Percentiles rank a stretch among this genome's conserved stretches.
Evolutionary conservation across 2,888 invertebrate genomes (phyloP).

Genomic region (Fragum fragum): DNA sequence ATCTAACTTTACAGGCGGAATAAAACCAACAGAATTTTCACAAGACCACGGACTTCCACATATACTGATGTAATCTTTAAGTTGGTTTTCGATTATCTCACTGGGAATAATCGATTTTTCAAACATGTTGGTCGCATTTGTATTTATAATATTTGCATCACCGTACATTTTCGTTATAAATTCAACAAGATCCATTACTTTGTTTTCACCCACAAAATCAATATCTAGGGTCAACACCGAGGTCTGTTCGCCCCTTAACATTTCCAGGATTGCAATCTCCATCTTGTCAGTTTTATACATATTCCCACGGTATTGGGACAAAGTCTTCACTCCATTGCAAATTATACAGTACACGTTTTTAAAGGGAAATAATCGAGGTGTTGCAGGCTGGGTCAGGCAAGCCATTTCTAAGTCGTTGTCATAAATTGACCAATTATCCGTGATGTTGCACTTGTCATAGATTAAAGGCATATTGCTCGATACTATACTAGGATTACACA

Average conservation of each 20-base stretch:
- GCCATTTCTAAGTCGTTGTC: slow-evolving; percentile 3
- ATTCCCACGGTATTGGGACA: background rate
- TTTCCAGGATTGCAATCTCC: background rate
- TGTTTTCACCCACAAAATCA: slow-evolving; percentile 5
- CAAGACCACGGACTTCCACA: slow-evolving; percentile 13
- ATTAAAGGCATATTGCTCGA: background rate
- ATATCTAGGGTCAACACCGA: background rate
- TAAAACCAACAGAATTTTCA: background rate
- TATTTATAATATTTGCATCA: background rate
- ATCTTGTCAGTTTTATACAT: background rate
- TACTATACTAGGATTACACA: slow-evolving; percentile 41
- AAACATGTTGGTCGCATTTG: background rate
- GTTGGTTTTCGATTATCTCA: background rate
- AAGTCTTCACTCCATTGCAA: slow-evolving; percentile 39
- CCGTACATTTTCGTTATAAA: background rate
- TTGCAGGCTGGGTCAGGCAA: slow-evolving; percentile 2
- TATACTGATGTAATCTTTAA: slow-evolving; percentile 1
- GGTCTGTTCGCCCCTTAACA: background rate
- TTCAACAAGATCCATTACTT: background rate
- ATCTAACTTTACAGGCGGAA: background rate
- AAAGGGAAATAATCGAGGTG: slow-evolving; percentile 22
- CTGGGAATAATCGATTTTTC: background rate
- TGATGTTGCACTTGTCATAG: slow-evolving; percentile 37
- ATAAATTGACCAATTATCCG: background rate
- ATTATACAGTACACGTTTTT: slow-evolving; percentile 57